Evolutionary conservation across 2,113 vertebrate genomes (phyloP), one percentile per base, ranked within the genome.

Genomic region (Serilophus lunatus): DNA sequence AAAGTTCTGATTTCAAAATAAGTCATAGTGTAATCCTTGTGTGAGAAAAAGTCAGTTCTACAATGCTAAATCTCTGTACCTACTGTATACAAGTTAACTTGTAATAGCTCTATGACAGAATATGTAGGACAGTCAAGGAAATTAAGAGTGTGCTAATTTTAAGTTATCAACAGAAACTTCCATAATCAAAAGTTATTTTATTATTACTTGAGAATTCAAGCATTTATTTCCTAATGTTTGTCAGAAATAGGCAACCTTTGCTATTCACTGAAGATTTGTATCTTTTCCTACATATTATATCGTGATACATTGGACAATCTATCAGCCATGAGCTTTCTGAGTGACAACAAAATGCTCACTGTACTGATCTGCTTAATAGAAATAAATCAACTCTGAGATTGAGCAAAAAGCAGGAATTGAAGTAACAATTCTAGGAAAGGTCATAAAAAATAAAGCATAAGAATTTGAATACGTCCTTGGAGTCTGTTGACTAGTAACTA

Each of bases 91-190:
- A 72, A 68, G 18, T n/a, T n/a, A 65, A 69, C 18, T 56, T 2
- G 1, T 8, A 17, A 5, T 68, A 47, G 23, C 3, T 66, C 47
- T 72, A 1, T 14, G 13, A 2, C 5, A 56, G 4, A 60, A 12
- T 50, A 70, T 23, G 9, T 56, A n/a, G 9, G 3, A 56, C 2
- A n/a, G 60, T n/a, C 22, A 69, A 59, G 15, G 68, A 53, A 74
- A 78, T 51, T 82, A 70, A 11, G 29, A 31, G 36, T 6, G 6
- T 44, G 42, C 10, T 61, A 42, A 57, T 61, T 56, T 79, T 65
- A 82, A 54, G 9, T 45, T 50, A 25, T 69, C 50, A 56, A 44
- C 17, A 75, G 31, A 74, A 57, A 33, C 1, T 25, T 61, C 15
- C 18, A 35, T 29, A 36, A 82, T 49, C 23, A 82, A 38, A 63